phyloP scores from a whole-genome alignment of 2,888 invertebrate species.

The Augochlorella aurata region DNA sequence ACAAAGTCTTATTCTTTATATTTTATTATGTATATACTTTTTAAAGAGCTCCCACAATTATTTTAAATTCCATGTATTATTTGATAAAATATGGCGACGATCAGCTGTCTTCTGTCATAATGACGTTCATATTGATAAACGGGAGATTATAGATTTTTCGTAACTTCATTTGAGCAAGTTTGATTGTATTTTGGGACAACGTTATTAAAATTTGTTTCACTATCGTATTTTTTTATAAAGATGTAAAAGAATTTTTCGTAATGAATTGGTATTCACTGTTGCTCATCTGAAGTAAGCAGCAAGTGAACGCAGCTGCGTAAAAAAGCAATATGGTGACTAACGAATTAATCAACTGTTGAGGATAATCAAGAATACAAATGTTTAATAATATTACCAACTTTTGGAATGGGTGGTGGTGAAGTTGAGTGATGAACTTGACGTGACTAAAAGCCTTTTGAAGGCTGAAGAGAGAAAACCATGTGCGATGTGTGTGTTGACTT shows the following conservation, averaged over 20 bases:
- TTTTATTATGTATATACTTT: not conserved
- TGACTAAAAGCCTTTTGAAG: slow-evolving; percentile 68
- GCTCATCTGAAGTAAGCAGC: slow-evolving; percentile 67
- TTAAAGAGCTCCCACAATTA: slow-evolving; percentile 21
- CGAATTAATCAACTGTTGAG: slow-evolving; percentile 78
- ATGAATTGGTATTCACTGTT: slow-evolving; percentile 35
- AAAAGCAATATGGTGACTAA: slow-evolving; percentile 80
- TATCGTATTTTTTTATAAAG: not conserved
- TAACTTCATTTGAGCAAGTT: not conserved
- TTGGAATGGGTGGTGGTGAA: slow-evolving; percentile 69
- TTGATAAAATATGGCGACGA: slow-evolving; percentile 66
- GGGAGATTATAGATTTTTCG: slow-evolving; percentile 28
- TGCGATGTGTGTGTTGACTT: slow-evolving; percentile 98
- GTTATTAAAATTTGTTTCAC: not conserved
- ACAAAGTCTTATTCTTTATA: not conserved
- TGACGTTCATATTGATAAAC: slow-evolving; percentile 59
- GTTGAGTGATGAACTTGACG: slow-evolving; percentile 75
- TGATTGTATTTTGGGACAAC: not conserved
- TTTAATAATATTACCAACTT: slow-evolving; percentile 72
- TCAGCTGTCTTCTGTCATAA: slow-evolving; percentile 73
- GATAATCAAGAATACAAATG: slow-evolving; percentile 67
- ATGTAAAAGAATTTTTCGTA: slow-evolving; percentile 9
- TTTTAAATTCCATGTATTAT: slow-evolving; percentile 57
- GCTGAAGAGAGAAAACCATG: slow-evolving; percentile 83
- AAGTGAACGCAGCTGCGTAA: slow-evolving; percentile 64